Conservation (phyloP, 2,797 vertebrate species). For the Sciurus vulgaris region DNA sequence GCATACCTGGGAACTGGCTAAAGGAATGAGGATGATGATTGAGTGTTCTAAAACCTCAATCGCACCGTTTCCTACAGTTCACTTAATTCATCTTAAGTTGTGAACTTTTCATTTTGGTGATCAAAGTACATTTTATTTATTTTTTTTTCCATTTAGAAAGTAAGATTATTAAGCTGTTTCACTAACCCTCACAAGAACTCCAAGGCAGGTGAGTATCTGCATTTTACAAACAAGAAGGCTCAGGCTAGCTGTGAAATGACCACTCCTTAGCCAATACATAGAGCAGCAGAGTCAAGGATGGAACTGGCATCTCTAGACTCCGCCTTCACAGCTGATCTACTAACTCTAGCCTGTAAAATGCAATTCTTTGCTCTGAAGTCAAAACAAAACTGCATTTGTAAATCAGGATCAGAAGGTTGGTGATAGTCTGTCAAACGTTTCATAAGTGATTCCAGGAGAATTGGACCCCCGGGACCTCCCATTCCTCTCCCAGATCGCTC, state of each 20-base stretch:
- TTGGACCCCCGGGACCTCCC: not conserved
- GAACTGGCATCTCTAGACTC: not conserved
- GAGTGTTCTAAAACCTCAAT: not conserved
- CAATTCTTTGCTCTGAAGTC: slow-evolving; percentile 30
- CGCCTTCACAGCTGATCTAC: not conserved
- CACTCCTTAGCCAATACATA: not conserved
- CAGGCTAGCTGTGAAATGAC: not conserved
- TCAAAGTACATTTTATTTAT: not conserved
- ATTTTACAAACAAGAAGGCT: not conserved
- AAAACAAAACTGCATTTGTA: slow-evolving; percentile 71
- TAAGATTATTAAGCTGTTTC: not conserved
- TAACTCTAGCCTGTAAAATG: slow-evolving; percentile 1
- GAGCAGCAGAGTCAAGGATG: not conserved
- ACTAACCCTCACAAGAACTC: not conserved
- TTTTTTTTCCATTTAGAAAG: not conserved
- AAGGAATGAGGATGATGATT: not conserved
- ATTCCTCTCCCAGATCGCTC: slow-evolving; percentile 27
- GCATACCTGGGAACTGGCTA: not conserved
- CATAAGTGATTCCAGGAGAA: slow-evolving; percentile 58
- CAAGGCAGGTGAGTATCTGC: not conserved
- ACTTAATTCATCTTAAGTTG: not conserved
- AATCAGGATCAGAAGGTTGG: slow-evolving; percentile 32
- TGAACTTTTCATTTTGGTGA: not conserved
- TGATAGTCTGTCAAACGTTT: slow-evolving; percentile 26
- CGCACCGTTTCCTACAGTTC: not conserved